These are phyloP conservation scores for Dinocampus coccinellae DNA, from an alignment of 2,888 invertebrate genomes.

Conservation along the genomic window DNA sequence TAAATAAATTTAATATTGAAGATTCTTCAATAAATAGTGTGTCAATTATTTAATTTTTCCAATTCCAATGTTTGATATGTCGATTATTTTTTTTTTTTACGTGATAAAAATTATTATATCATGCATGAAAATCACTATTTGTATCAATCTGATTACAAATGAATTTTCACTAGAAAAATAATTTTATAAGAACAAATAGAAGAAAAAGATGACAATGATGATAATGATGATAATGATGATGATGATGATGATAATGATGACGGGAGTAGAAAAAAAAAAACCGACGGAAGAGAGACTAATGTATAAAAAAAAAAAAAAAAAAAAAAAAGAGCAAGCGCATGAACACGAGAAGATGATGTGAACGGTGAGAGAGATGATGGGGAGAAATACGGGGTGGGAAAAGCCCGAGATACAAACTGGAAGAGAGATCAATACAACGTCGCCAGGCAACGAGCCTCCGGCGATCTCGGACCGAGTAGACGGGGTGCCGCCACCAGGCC, in stretches of 20 bases:
- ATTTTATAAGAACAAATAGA: too few relatives aligned
- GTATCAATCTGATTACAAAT: too few relatives aligned
- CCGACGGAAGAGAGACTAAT: background rate
- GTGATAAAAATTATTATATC: too few relatives aligned
- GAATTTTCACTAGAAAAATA: too few relatives aligned
- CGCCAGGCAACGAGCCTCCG: constrained; percentile 70
- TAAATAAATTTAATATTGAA: background rate
- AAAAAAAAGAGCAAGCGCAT: background rate
- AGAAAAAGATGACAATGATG: background rate
- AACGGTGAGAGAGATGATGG: constrained; percentile 38
- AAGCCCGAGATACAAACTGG: constrained; percentile 58
- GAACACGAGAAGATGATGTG: constrained; percentile 29
- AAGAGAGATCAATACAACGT: constrained; percentile 70
- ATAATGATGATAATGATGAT: background rate
- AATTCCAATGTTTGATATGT: background rate
- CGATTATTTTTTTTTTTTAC: too few relatives aligned
- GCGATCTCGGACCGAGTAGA: constrained; percentile 73
- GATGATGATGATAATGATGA: background rate
- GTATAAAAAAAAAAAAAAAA: background rate
- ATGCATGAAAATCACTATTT: too few relatives aligned
- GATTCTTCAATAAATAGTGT: background rate
- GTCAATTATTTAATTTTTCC: background rate
- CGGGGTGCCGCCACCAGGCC: constrained; percentile 72
- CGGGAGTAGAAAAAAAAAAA: background rate
- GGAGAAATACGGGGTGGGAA: constrained; percentile 49